phyloP scores from a whole-genome alignment of 2,888 invertebrate species.

The Tachina fera region DNA sequence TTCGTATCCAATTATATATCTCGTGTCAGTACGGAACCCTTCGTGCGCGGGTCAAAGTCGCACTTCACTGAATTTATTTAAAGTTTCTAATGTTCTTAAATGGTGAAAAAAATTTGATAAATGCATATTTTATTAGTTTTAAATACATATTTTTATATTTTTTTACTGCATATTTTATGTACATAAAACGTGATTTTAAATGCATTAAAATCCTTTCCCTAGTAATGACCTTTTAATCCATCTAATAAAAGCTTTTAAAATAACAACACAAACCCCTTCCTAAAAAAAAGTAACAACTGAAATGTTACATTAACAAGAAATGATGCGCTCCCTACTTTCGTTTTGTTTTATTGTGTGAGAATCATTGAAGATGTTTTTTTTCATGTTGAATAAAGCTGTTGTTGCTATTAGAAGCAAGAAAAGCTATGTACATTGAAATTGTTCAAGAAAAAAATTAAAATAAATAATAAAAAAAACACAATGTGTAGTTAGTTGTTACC shows the following conservation, averaged over 20 bases:
- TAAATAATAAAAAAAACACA: conserved; percentile 14
- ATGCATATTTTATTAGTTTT: no score
- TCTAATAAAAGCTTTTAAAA: conserved; percentile 17
- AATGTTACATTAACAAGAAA: conserved; percentile 42
- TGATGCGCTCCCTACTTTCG: conserved; percentile 58
- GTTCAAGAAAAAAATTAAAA: conserved; percentile 20
- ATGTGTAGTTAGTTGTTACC: conserved; percentile 17
- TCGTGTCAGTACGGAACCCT: no score
- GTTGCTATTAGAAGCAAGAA: conserved; percentile 25
- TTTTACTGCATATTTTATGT: no score
- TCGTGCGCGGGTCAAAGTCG: no score
- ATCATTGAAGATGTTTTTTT: conserved; percentile 40
- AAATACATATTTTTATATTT: no score
- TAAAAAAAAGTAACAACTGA: conserved; percentile 21
- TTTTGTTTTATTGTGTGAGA: conserved; percentile 47
- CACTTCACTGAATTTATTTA: no score
- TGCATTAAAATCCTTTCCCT: neutral
- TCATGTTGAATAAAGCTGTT: neutral
- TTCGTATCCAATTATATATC: no score
- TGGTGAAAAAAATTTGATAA: no score
- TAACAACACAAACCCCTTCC: conserved; percentile 3
- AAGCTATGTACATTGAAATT: conserved; percentile 39
- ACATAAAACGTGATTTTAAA: no score
- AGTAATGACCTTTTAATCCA: conserved; percentile 16
- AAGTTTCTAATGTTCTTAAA: no score